Conservation (phyloP, 2,797 vertebrate genomes). For the Cuniculus paca region DNA sequence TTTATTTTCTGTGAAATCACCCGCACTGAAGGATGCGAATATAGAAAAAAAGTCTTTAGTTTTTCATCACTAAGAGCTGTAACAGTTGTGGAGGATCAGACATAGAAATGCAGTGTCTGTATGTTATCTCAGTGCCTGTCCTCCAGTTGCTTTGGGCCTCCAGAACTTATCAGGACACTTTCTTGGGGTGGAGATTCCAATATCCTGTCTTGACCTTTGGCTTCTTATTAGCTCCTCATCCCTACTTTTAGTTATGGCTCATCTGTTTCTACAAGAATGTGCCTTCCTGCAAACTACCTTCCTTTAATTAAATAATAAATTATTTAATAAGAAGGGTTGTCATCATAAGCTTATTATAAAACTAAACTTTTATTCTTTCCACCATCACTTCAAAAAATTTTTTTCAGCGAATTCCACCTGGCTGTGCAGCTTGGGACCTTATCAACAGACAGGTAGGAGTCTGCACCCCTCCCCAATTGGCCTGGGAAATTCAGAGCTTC, state of each 20-base stretch:
- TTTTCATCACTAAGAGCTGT: background rate
- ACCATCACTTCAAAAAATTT: background rate
- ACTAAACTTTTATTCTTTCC: background rate
- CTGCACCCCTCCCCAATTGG: too few relatives aligned
- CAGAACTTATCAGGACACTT: background rate
- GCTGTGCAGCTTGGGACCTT: too few relatives aligned
- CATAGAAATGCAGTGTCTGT: background rate
- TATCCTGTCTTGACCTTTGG: background rate
- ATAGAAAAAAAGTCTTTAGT: constrained; percentile 13
- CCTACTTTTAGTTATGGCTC: background rate
- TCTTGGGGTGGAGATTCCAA: background rate
- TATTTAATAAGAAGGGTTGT: background rate
- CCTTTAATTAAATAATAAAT: background rate
- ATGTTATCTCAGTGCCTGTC: background rate
- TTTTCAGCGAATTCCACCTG: too few relatives aligned
- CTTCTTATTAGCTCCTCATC: background rate
- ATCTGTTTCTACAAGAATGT: background rate
- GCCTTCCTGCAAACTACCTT: background rate
- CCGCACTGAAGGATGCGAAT: constrained; percentile 1
- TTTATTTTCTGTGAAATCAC: constrained; percentile 50
- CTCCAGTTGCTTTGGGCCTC: background rate
- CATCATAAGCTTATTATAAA: background rate
- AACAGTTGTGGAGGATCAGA: background rate
- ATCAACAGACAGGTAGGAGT: too few relatives aligned
- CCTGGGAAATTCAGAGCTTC: too few relatives aligned